Evolutionary conservation across 2,888 invertebrate genomes (phyloP).

Genomic region (Entomobrya proxima): DNA sequence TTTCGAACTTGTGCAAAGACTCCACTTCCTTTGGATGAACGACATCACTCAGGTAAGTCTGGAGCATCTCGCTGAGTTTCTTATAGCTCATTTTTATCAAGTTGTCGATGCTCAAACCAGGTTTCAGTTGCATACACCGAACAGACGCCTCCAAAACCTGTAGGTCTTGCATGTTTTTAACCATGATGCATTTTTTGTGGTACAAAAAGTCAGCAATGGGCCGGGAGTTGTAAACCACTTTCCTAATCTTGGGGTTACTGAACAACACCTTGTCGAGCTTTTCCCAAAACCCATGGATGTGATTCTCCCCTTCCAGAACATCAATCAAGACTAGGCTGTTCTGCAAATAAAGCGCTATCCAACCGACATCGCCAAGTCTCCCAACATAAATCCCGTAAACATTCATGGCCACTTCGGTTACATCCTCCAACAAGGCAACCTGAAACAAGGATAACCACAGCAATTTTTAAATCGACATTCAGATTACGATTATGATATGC

Average conservation of each 20-base stretch:
- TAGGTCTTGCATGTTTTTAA: slow-evolving; percentile 77
- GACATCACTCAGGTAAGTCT: background rate
- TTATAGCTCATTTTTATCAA: background rate
- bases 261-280: slow-evolving; percentile 52
- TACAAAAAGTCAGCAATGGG: slow-evolving; percentile 77
- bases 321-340: slow-evolving; percentile 39
- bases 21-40: background rate
- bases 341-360: slow-evolving; percentile 6
- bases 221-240: slow-evolving; percentile 77
- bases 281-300: background rate
- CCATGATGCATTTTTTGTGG: slow-evolving; percentile 76
- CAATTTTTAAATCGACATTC: no score
- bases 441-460: no score
- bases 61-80: background rate
- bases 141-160: no score
- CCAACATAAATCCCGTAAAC: slow-evolving; percentile 42
- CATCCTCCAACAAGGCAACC: background rate
- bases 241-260: slow-evolving; percentile 74
- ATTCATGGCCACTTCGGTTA: slow-evolving; percentile 28
- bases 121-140: no score
- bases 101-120: no score
- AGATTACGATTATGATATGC: no score
- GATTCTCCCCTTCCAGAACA: background rate
- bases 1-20: background rate
- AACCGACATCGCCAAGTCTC: slow-evolving; percentile 20